These are phyloP conservation scores for Lathamus discolor DNA, from an alignment of 2,113 vertebrate genomes.

Conservation along the genomic window DNA sequence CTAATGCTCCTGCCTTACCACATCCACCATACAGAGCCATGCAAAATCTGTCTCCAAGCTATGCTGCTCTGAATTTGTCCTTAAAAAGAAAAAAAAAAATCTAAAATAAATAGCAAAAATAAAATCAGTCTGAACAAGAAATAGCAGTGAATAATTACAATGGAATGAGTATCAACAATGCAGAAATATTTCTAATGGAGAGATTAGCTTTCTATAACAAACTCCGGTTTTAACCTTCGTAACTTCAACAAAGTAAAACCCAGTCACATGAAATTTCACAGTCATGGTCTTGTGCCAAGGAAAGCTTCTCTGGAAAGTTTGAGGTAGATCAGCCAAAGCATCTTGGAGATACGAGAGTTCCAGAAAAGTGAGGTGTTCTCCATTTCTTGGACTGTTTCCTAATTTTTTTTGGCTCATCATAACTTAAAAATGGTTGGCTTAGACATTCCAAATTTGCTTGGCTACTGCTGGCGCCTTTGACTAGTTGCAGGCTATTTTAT, in stretches of 20 bases:
- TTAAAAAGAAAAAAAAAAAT: not conserved
- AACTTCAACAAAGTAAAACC: slow-evolving; percentile 45
- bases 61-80: not conserved
- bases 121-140: not conserved
- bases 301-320: slow-evolving; percentile 63
- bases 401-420: slow-evolving; percentile 52
- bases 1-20: not conserved
- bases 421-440: slow-evolving; percentile 48
- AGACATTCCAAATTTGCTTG: slow-evolving; percentile 49
- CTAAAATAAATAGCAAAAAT: slow-evolving; percentile 1
- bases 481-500: slow-evolving; percentile 57
- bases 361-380: slow-evolving; percentile 61
- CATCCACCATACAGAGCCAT: not conserved
- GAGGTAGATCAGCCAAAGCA: slow-evolving; percentile 46
- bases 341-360: slow-evolving; percentile 57
- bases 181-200: slow-evolving; percentile 29
- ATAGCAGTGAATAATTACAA: not conserved
- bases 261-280: slow-evolving; percentile 52
- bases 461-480: slow-evolving; percentile 43
- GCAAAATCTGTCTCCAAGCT: not conserved
- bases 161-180: not conserved
- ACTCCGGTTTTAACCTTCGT: not conserved
- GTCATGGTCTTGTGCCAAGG: slow-evolving; percentile 12
- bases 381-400: slow-evolving; percentile 52
- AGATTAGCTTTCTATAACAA: slow-evolving; percentile 38